Evolutionary conservation across 2,888 invertebrate genomes (phyloP).

Genomic region (Drosophila leonis): DNA sequence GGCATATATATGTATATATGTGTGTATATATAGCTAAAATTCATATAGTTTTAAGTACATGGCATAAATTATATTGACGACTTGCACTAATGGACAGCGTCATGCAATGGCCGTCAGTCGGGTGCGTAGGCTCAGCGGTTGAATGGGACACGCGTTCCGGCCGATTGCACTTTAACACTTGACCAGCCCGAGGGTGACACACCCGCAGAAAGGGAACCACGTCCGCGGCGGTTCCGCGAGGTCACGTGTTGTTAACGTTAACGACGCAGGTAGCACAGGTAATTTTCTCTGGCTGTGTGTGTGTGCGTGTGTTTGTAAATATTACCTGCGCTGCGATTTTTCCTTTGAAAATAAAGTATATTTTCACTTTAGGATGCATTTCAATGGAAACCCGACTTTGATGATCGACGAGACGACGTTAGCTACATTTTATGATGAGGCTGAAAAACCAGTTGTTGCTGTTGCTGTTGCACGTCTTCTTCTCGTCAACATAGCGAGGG

Average conservation of each 20-base stretch:
- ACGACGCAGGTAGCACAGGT: slow-evolving; percentile 64
- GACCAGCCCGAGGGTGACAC: slow-evolving; percentile 61
- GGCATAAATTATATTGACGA: slow-evolving; percentile 49
- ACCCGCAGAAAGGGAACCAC: slow-evolving; percentile 36
- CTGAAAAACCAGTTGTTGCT: slow-evolving; percentile 50
- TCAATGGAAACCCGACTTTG: slow-evolving; percentile 66
- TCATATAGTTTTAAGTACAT: slow-evolving; percentile 6
- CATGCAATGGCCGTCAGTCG: slow-evolving; percentile 51
- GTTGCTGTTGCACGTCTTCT: slow-evolving; percentile 15
- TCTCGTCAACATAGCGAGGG: slow-evolving; percentile 37
- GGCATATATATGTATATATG: background rate
- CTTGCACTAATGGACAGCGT: slow-evolving; percentile 72
- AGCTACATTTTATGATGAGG: slow-evolving; percentile 54
- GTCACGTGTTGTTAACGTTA: slow-evolving; percentile 75
- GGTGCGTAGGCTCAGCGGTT: slow-evolving; percentile 46
- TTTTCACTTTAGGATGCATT: slow-evolving; percentile 65
- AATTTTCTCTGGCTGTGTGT: slow-evolving; percentile 34
- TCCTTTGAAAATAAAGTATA: slow-evolving; percentile 65
- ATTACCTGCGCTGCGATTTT: slow-evolving; percentile 70
- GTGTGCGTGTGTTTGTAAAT: slow-evolving; percentile 24
- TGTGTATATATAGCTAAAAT: slow-evolving; percentile 21
- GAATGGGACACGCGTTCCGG: slow-evolving; percentile 64
- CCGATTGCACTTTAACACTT: slow-evolving; percentile 79
- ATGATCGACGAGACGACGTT: slow-evolving; percentile 52
- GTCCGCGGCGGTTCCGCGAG: slow-evolving; percentile 43